phyloP scores from a whole-genome alignment of 1,140 invertebrate genomes.

The Diorhabda elongata region DNA sequence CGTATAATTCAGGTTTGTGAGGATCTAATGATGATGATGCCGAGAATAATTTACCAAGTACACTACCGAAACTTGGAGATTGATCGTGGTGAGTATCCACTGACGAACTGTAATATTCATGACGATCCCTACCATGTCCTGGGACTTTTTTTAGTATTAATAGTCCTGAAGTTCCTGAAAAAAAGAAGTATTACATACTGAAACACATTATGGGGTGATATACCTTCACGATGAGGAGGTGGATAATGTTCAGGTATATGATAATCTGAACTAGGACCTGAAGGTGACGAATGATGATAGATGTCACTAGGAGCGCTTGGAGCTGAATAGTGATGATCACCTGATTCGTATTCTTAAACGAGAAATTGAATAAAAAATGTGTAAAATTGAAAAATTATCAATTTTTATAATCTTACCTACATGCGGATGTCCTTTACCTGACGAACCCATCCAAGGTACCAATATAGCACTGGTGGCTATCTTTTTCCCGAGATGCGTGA shows the following conservation, averaged over 20 bases:
- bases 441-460: constrained; percentile 48
- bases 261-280: constrained; percentile 21
- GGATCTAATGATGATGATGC: constrained; percentile 34
- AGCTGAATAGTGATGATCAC: constrained; percentile 8
- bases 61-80: constrained; percentile 30
- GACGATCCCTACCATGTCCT: constrained; percentile 9
- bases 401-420: neutral
- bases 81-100: constrained; percentile 28
- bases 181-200: neutral
- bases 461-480: constrained; percentile 68
- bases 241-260: constrained; percentile 21
- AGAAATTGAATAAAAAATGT: neutral
- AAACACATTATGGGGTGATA: neutral
- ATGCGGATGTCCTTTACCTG: constrained; percentile 28
- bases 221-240: constrained; percentile 24
- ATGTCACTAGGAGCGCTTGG: constrained; percentile 18
- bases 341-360: constrained; percentile 12
- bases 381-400: neutral
- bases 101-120: constrained; percentile 21
- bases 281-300: constrained; percentile 23
- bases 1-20: constrained; percentile 28
- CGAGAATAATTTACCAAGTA: constrained; percentile 36
- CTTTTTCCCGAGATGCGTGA: constrained; percentile 69
- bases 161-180: constrained; percentile 25
- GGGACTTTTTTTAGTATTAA: constrained; percentile 40